Conservation (phyloP, 2,888 invertebrate species). For the Panzeria rudis region DNA sequence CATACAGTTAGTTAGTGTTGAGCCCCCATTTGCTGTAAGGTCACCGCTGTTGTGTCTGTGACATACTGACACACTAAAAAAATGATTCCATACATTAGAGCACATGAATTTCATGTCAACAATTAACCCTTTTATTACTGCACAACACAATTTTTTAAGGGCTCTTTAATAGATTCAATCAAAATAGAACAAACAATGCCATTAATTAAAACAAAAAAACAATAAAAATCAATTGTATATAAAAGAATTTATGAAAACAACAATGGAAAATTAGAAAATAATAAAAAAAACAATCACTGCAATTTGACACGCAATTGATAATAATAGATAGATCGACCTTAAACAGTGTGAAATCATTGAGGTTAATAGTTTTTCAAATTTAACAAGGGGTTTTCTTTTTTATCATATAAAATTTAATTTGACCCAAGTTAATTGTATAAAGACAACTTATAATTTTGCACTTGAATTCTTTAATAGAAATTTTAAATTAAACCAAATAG, state of each 20-base stretch:
- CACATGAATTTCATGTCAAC: slow-evolving; percentile 15
- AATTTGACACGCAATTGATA: slow-evolving; percentile 27
- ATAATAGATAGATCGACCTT: slow-evolving; percentile 16
- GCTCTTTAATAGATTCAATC: slow-evolving; percentile 40
- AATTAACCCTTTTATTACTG: slow-evolving; percentile 31
- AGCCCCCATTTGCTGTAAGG: slow-evolving; percentile 19
- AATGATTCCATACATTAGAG: slow-evolving; percentile 19
- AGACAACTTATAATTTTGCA: slow-evolving; percentile 62
- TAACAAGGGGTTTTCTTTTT: not conserved
- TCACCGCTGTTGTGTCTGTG: slow-evolving; percentile 28
- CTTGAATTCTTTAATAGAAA: slow-evolving; percentile 52
- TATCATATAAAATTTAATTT: too few species aligned
- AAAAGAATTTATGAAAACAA: slow-evolving; percentile 19
- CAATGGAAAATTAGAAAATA: slow-evolving; percentile 28
- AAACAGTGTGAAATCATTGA: not conserved
- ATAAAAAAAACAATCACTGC: not conserved
- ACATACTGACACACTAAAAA: slow-evolving; percentile 47
- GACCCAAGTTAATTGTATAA: slow-evolving; percentile 46
- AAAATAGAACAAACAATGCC: slow-evolving; percentile 28
- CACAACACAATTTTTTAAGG: slow-evolving; percentile 24
- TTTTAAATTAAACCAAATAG: slow-evolving; percentile 11
- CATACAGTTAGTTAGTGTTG: not conserved
- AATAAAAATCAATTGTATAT: slow-evolving; percentile 42
- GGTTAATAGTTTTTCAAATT: slow-evolving; percentile 11
- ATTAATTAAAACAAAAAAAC: slow-evolving; percentile 49